Conservation (phyloP, 2,888 invertebrate genomes). For the Erynnis tages region DNA sequence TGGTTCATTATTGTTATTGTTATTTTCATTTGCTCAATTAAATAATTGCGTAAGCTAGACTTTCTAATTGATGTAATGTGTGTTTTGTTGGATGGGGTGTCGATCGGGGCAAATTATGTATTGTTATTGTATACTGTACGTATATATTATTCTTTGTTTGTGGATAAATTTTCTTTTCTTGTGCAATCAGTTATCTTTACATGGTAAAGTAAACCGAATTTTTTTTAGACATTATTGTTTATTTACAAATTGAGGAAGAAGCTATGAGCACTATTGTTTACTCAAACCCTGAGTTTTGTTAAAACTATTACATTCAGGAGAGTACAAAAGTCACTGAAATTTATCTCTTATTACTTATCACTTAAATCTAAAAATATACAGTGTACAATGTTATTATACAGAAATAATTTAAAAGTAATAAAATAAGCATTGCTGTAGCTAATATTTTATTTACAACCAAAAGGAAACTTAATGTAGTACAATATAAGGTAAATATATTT, state of each 20-base stretch:
- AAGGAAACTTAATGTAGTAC: background rate
- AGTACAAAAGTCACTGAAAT: background rate
- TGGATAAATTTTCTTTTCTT: constrained; percentile 4
- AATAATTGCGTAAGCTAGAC: constrained; percentile 72
- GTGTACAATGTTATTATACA: background rate
- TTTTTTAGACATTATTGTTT: constrained; percentile 5
- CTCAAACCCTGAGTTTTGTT: constrained; percentile 7
- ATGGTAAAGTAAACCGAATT: constrained; percentile 14
- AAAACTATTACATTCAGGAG: constrained; percentile 4
- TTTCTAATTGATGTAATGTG: constrained; percentile 56
- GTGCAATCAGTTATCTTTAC: constrained; percentile 17
- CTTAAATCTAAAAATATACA: too few species aligned
- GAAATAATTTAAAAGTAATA: too few species aligned
- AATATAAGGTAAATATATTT: background rate
- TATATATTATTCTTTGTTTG: constrained; percentile 9
- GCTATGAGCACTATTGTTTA: constrained; percentile 20
- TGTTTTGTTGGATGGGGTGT: constrained; percentile 48
- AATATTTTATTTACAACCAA: constrained; percentile 12
- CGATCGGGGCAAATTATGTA: constrained; percentile 13
- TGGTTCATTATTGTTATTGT: constrained; percentile 71
- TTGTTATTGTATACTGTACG: constrained; percentile 8
- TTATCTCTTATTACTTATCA: too few species aligned
- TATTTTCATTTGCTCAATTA: constrained; percentile 80
- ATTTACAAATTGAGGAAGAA: constrained; percentile 1
- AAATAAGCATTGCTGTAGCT: too few species aligned